Conservation (phyloP, 2,888 invertebrate species). For the Blastobasis lacticolella region DNA sequence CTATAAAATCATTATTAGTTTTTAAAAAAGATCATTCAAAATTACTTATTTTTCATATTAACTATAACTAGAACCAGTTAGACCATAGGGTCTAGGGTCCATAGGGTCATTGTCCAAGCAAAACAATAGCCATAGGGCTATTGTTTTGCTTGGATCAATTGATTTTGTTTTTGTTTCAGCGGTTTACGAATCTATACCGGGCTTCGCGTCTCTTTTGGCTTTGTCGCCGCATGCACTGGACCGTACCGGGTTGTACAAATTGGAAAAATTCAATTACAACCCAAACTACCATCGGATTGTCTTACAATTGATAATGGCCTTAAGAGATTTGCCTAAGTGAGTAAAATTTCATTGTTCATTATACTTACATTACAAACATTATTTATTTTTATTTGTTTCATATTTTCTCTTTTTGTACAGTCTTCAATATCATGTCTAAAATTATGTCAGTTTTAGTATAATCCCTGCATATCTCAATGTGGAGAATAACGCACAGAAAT, state of each 20-base stretch:
- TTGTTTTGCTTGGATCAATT: neutral
- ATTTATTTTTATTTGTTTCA: neutral
- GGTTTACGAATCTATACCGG: conserved; percentile 69
- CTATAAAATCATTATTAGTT: too few relatives aligned
- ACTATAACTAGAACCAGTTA: too few relatives aligned
- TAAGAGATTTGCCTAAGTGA: conserved; percentile 71
- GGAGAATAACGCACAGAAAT: too few relatives aligned
- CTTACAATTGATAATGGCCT: conserved; percentile 66
- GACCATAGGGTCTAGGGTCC: too few relatives aligned
- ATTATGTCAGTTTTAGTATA: too few relatives aligned
- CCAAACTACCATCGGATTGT: conserved; percentile 61
- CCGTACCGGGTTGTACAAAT: conserved; percentile 56
- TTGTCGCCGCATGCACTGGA: conserved; percentile 68
- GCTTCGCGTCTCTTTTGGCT: conserved; percentile 66
- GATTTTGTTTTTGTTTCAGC: conserved; percentile 38
- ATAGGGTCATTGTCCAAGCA: too few relatives aligned
- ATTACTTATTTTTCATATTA: too few relatives aligned
- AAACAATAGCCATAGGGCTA: too few relatives aligned
- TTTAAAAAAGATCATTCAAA: too few relatives aligned
- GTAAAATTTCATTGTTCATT: conserved; percentile 16
- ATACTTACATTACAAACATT: neutral
- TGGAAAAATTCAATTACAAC: conserved; percentile 55
- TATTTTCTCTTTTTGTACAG: too few relatives aligned
- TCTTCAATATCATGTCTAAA: too few relatives aligned
- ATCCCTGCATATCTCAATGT: too few relatives aligned